Evolutionary conservation across 37 sponge, comb jelly and placozoan species (phyloP), one percentile per base, ranked within the genome.

Genomic region (Beroe forskalii): DNA sequence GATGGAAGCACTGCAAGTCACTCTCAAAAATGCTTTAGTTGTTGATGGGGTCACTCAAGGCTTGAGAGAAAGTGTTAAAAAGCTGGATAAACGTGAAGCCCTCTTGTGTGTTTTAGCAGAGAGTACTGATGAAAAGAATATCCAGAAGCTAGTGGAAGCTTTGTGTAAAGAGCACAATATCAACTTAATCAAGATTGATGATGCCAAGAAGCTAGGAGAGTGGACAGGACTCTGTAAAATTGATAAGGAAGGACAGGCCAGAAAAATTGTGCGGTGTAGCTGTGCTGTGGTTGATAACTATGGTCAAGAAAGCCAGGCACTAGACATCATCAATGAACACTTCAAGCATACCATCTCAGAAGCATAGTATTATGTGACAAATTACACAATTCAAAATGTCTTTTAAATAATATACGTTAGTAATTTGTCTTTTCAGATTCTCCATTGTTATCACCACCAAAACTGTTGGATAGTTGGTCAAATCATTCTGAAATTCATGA

Each of bases 181-280:
- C 80, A 91, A 89, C 61, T 91, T 98, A 17, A 92, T 98, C 62
- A 94, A 96, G 91, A 95, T 95, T n/a, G 95, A 95, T 36, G 95
- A 95, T 91, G 94, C 93, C 48, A 94, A 92, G 76, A 92, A 96
- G 48, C 94, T 98, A 0, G 99, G 99, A 0, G 99, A 98, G 69
- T 98, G 99, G 99, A 94, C 94, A 17, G 99, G 99, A 0, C 93
- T 98, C 32, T 98, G 99, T 67, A 96, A 96, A 89, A 95, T 98
- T 41, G 99, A 96, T 92, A 96, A 94, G 90, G 96, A 96, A 28
- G 99, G 99, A 40, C 96, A 95, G 32, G 95, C 99, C 28, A 75
- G 97, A 44, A 98, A 98, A 89, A 93, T 98, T 19, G 99, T 98
- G 42, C 95, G 95, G 83, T 98, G 99, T 93, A 98, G 97, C 94